Evolutionary conservation across 1,140 invertebrate species (phyloP).

Genomic region (Drosophila gunungcola): DNA sequence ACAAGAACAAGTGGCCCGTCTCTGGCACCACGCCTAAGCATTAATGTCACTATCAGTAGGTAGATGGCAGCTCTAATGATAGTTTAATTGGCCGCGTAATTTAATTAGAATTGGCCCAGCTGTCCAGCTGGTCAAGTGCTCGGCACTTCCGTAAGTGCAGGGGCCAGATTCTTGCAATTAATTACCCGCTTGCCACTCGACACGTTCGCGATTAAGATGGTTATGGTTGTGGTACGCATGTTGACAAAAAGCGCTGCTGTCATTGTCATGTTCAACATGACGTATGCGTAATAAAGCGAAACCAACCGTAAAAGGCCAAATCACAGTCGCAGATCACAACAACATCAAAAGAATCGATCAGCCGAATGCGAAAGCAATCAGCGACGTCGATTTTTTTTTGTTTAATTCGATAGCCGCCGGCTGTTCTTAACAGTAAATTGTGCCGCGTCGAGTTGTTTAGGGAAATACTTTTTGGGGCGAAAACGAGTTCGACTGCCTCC

Average conservation of each 20-base stretch:
- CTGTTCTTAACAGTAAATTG: conserved; percentile 59
- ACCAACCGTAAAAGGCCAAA: conserved; percentile 57
- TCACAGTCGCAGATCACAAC: conserved; percentile 32
- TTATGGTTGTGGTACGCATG: conserved; percentile 21
- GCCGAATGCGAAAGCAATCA: conserved; percentile 53
- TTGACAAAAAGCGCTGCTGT: conserved; percentile 37
- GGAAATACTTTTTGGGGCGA: conserved; percentile 46
- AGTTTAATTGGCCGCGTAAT: conserved; percentile 55
- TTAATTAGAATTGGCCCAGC: conserved; percentile 37
- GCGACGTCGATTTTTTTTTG: conserved; percentile 60
- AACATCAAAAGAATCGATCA: conserved; percentile 41
- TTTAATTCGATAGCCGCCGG: conserved; percentile 38
- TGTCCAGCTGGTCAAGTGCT: conserved; percentile 6
- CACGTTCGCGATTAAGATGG: conserved; percentile 35
- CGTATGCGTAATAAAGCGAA: conserved; percentile 57
- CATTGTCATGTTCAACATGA: conserved; percentile 64
- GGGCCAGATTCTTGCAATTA: conserved; percentile 51
- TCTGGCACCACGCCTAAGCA: conserved; percentile 28
- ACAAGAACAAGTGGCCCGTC: conserved; percentile 22
- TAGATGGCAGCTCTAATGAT: conserved; percentile 43
- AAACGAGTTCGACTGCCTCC: conserved; percentile 43
- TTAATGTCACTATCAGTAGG: not conserved
- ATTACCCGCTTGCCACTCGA: conserved; percentile 24
- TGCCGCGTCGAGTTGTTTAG: conserved; percentile 43
- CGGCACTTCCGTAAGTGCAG: conserved; percentile 52